These are phyloP conservation scores for Zelleria hepariella DNA, from an alignment of 2,888 invertebrate species.

Conservation along the genomic window DNA sequence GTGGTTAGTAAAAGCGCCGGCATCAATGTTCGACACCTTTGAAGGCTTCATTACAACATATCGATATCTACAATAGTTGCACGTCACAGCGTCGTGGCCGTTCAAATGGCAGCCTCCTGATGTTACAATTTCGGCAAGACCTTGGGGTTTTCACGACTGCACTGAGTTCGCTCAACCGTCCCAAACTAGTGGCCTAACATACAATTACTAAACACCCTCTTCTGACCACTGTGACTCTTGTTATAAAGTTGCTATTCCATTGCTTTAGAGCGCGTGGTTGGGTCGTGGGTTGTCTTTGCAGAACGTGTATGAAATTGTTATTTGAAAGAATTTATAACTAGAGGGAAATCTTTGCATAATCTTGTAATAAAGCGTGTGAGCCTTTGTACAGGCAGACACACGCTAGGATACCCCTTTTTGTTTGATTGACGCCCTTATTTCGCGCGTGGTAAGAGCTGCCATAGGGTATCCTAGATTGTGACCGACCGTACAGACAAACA, in stretches of 20 bases:
- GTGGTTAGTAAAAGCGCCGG: no score
- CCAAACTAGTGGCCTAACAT: slow-evolving; percentile 4
- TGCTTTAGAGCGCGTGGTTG: not conserved
- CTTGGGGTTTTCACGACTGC: slow-evolving; percentile 56
- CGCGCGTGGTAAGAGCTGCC: no score
- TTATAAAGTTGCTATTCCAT: not conserved
- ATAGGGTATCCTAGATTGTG: no score
- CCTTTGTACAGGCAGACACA: slow-evolving; percentile 12
- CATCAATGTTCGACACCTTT: no score
- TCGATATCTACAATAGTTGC: slow-evolving; percentile 16
- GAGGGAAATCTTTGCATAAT: slow-evolving; percentile 28
- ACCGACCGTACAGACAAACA: no score
- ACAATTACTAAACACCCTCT: not conserved
- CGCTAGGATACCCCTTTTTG: not conserved
- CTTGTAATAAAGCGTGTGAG: slow-evolving; percentile 28
- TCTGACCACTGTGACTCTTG: not conserved
- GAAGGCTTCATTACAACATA: no score
- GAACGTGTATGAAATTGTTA: slow-evolving; percentile 10
- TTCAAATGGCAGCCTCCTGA: slow-evolving; percentile 30
- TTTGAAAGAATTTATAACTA: slow-evolving; percentile 10
- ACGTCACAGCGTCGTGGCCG: slow-evolving; percentile 29
- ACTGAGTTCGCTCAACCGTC: slow-evolving; percentile 14
- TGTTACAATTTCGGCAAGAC: slow-evolving; percentile 43
- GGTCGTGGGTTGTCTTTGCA: not conserved
- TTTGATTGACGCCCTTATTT: no score